Base-by-base conservation (phyloP, 2,113 vertebrate species). In the Charadrius vociferus region DNA sequence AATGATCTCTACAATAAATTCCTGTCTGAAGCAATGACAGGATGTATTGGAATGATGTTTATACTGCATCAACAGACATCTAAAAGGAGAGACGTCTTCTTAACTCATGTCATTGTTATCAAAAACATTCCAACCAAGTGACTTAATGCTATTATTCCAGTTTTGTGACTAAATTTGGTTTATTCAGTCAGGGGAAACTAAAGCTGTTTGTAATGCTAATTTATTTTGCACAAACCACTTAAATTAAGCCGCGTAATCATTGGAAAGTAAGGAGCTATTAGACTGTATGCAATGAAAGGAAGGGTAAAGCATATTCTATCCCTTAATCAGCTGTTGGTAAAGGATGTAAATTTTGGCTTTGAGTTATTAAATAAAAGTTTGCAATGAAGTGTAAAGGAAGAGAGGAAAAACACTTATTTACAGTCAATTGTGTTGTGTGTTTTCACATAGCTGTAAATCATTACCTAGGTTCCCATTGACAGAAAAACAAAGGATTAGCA, bases 211-310 rank as follows among this genome's bases (percentile, higher is more conserved):
- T 93, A 96, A 88, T 84, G 92, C 30, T 94, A 87, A 97, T 95
- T 95, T 97, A 95, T 96, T 97, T 97, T 94, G 36, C 90, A 93
- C 32, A 95, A 89, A 53, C 43, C n/a, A 81, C 61, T 95, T 89
- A 14, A 83, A 78, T 79, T 34, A 98, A 96, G 90, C 91, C 65
- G 50, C 5, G 0, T 86, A 95, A 94, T 97, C 61, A 90, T 86
- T 96, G 63, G 63, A 88, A 97, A 96, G 53, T 94, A 79, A 95
- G 95, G 67, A 97, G 20, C 45, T 56, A 45, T 80, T 90, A 85
- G 34, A 73, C 5, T 83, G 45, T 58, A 92, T 81, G 58, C 19
- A 96, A 15, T 14, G 27, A 86, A 96, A 85, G 12, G 13, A 88
- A 85, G 8, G 19, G 23, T 70, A 84, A 90, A 86, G 7, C 14